Base-by-base conservation (phyloP, 1,140 invertebrate genomes). In the Lordiphosa clarofinis region DNA sequence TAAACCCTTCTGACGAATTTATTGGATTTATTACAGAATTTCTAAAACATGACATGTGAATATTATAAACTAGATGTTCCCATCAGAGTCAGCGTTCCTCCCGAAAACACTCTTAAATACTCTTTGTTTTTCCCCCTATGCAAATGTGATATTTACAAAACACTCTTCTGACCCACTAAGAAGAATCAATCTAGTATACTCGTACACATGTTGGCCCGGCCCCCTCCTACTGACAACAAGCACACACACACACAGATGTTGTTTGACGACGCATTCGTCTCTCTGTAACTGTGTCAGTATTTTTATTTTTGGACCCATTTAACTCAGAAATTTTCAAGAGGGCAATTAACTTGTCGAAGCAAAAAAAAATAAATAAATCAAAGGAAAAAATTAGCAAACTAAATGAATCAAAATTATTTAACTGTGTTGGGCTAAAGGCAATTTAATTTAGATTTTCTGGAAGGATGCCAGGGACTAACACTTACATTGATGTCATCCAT, bases 401-500 rank as follows among this genome's bases (percentile, higher is more conserved):
- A 72, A 75, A 75, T 58, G 72, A 66, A 54, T 35, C 31, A 48
- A 69, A 62, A 52, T 12, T 36, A 52, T 58, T 56, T 33, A 33
- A 58, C 52, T 60, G 38, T 47, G 24, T n/a, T 46, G 28, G 47
- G 28, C 9, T 12, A 59, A 24, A 33, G 19, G 9, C 58, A 58
- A 73, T 65, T 62, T 40, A 15, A 39, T 12, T 4, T 11, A 31
- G 39, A n/a, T 33, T 47, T 40, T 4, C 40, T 73, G 72, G 56
- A 15, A 31, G 7, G 8, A 5, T 33, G 73, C 64, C 69, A 84
- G 13, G 13, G 19, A 11, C 24, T 56, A 15, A 49, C 53, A 88
- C 88, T 89, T 57, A 89, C 88, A 49, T 81, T 86, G 54, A 89
- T 88, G 42, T 88, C 88, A 49, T 76, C 69, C 55, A 88, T 60